Conservation (phyloP, 1,140 invertebrate genomes). For the Catajapyx aquilonaris region DNA sequence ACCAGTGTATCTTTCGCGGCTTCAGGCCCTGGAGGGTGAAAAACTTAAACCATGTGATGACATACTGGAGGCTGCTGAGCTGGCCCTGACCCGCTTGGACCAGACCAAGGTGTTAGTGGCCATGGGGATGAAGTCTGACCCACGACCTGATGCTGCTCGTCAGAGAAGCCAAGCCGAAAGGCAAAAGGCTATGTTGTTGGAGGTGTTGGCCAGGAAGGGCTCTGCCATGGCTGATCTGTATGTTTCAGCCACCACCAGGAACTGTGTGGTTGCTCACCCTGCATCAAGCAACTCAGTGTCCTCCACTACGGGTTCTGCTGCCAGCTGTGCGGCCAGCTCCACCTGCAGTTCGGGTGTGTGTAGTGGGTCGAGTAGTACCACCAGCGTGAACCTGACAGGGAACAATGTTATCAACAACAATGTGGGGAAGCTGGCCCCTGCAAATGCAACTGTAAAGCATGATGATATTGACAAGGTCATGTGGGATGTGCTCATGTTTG, state of each 20-base stretch:
- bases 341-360: too few relatives aligned
- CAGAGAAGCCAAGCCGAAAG: slow-evolving; percentile 69
- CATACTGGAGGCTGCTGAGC: slow-evolving; percentile 32
- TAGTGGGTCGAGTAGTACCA: too few relatives aligned
- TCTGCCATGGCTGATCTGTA: slow-evolving; percentile 43
- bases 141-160: slow-evolving; percentile 46
- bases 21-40: slow-evolving; percentile 45
- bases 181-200: slow-evolving; percentile 49
- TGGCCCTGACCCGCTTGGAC: slow-evolving; percentile 49
- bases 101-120: slow-evolving; percentile 43
- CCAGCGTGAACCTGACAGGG: too few relatives aligned
- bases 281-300: too few relatives aligned
- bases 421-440: slow-evolving; percentile 3
- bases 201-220: slow-evolving; percentile 52
- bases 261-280: too few relatives aligned
- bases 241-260: slow-evolving; percentile 19
- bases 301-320: too few relatives aligned
- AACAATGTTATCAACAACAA: slow-evolving; percentile 6
- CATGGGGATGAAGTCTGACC: slow-evolving; percentile 59
- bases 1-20: slow-evolving; percentile 47
- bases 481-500: slow-evolving; percentile 50
- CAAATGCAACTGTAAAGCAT: slow-evolving; percentile 6
- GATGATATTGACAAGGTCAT: slow-evolving; percentile 39
- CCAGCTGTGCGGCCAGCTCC: too few relatives aligned
- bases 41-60: slow-evolving; percentile 13